Evolutionary conservation across 2,113 vertebrate species (phyloP).

Genomic region (Sander vitreus): DNA sequence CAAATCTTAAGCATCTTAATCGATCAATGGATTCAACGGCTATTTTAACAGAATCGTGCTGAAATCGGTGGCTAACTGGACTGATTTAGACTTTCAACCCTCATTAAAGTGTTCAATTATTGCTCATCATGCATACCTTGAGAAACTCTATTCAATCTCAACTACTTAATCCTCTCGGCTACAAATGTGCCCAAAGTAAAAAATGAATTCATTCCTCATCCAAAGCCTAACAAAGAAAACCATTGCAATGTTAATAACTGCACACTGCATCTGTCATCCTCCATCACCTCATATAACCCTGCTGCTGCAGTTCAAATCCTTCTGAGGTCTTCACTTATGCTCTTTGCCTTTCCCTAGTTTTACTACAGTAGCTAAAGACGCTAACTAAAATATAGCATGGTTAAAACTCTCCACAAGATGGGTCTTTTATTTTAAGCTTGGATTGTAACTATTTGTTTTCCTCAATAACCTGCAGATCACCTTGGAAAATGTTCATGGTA

Average conservation of each 20-base stretch:
- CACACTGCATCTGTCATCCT: constrained; percentile 10
- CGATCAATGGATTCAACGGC: background rate
- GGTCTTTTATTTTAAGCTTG: background rate
- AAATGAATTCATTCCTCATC: background rate
- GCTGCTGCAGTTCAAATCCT: constrained; percentile 8
- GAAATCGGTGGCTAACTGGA: background rate
- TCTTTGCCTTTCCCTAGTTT: background rate
- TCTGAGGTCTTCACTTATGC: background rate
- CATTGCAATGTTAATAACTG: background rate
- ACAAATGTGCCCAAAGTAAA: background rate
- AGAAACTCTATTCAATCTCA: background rate
- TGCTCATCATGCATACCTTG: background rate
- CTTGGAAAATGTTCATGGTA: background rate
- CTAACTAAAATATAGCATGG: background rate
- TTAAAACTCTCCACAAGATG: background rate
- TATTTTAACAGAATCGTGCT: background rate
- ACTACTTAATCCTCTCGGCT: background rate
- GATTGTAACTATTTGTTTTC: background rate
- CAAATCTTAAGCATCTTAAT: background rate
- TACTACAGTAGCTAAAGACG: background rate
- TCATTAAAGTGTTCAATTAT: background rate
- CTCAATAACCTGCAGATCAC: background rate
- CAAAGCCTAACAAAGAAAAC: constrained; percentile 3
- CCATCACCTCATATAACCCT: constrained; percentile 18
- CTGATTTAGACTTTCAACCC: background rate